Percentiles rank a stretch among this genome's conserved stretches.
phyloP scores from a whole-genome alignment of 2,113 vertebrate genomes.

The Otis tarda region DNA sequence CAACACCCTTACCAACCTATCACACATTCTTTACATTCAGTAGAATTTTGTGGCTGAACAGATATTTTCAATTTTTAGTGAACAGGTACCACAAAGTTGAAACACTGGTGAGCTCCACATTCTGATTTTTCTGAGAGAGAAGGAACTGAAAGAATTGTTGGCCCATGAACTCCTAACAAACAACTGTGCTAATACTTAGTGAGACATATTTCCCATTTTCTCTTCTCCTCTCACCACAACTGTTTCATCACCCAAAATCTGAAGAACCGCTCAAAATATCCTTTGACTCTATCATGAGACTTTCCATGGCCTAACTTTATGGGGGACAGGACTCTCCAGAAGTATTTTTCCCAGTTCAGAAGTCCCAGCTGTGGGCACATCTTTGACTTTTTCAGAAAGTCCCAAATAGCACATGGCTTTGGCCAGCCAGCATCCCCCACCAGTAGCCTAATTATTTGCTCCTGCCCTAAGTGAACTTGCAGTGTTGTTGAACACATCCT shows the following conservation, averaged over 20 bases:
- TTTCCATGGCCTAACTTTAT: neutral
- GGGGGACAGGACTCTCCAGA: neutral
- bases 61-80: neutral
- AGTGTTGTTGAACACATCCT: neutral
- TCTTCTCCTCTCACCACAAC: neutral
- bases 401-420: neutral
- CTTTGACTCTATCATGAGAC: neutral
- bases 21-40: neutral
- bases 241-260: neutral
- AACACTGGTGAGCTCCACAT: neutral
- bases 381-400: neutral
- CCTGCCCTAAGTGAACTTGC: neutral
- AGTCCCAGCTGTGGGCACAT: neutral
- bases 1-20: neutral
- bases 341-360: neutral
- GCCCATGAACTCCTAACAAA: neutral
- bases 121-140: neutral
- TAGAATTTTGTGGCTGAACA: neutral
- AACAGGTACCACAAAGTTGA: neutral
- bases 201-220: neutral
- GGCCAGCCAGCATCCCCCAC: neutral
- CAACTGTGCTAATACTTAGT: neutral
- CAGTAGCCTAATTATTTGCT: neutral
- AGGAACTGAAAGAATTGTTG: neutral
- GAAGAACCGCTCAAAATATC: constrained; percentile 4